phyloP scores from a whole-genome alignment of 1,140 invertebrate species.

The Oscheius sp. region DNA sequence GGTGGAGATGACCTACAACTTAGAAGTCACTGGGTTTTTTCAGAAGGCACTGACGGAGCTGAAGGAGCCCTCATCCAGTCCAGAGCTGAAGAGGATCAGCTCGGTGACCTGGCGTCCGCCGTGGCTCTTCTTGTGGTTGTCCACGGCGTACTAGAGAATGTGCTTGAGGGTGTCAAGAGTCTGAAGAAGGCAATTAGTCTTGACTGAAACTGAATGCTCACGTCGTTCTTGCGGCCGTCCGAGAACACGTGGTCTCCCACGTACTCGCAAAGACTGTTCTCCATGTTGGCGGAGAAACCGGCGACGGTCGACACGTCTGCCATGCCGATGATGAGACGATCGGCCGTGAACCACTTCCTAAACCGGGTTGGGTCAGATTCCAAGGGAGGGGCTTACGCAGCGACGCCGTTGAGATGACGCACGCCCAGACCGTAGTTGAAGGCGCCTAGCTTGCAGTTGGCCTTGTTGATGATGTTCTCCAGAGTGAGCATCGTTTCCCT shows the following conservation, averaged over 20 bases:
- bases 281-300: conserved; percentile 32
- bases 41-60: too few species aligned
- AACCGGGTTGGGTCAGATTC: background rate
- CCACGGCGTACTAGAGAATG: background rate
- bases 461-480: conserved; percentile 31
- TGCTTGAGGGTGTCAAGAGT: conserved; percentile 3
- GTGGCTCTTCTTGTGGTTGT: background rate
- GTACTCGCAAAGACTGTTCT: conserved; percentile 20
- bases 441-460: conserved; percentile 35
- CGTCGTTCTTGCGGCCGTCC: conserved; percentile 5
- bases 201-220: background rate
- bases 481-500: background rate
- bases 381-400: background rate
- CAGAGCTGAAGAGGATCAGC: conserved; percentile 33
- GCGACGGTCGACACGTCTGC: conserved; percentile 26
- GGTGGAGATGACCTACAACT: conserved; percentile 13
- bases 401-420: background rate
- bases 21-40: too few species aligned
- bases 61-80: conserved; percentile 36
- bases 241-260: conserved; percentile 35
- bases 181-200: background rate
- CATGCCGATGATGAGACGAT: conserved; percentile 35
- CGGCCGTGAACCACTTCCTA: conserved; percentile 1
- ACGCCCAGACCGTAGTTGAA: conserved; percentile 34
- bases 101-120: background rate